A percentile compares a stretch with the other conserved stretches of the same genome.
These are phyloP conservation scores for Nesogale talazaci DNA, from an alignment of 2,113 vertebrate species.

Conservation along the genomic window DNA sequence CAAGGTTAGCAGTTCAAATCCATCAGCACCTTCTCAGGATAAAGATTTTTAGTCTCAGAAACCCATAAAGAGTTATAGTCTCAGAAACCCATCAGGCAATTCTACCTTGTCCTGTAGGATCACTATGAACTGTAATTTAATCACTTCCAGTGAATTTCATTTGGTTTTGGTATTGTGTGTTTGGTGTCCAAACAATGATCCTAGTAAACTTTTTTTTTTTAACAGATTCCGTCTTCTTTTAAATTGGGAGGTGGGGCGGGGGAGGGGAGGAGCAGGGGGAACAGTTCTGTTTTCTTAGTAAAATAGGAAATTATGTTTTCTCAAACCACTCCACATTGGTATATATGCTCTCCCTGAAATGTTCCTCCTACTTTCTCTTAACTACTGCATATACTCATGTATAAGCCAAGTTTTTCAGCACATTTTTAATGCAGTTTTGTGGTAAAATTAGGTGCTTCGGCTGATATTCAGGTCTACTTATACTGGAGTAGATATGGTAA, in stretches of 20 bases:
- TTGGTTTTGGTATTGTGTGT: not conserved
- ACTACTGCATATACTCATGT: not conserved
- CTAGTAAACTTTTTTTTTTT: not conserved
- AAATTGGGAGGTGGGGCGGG: not conserved
- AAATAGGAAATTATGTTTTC: not conserved
- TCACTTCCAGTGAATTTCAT: too few species aligned
- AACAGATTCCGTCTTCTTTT: slow-evolving; percentile 2
- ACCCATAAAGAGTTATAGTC: too few species aligned
- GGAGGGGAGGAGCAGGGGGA: too few species aligned
- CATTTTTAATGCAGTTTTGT: too few species aligned
- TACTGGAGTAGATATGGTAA: not conserved
- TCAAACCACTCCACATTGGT: not conserved
- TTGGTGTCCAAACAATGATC: not conserved
- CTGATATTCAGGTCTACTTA: too few species aligned
- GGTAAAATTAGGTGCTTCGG: too few species aligned
- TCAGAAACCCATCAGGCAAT: too few species aligned
- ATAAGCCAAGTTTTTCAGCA: too few species aligned
- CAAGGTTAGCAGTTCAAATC: too few species aligned
- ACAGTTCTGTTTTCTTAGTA: not conserved
- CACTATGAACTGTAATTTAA: not conserved
- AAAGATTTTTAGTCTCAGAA: too few species aligned
- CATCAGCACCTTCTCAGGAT: too few species aligned
- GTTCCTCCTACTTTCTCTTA: not conserved
- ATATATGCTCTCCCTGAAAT: not conserved
- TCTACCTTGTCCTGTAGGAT: too few species aligned